Evolutionary conservation across 2,888 invertebrate species (phyloP), one percentile per base, ranked within the genome.

Genomic region (Lymantria dispar): DNA sequence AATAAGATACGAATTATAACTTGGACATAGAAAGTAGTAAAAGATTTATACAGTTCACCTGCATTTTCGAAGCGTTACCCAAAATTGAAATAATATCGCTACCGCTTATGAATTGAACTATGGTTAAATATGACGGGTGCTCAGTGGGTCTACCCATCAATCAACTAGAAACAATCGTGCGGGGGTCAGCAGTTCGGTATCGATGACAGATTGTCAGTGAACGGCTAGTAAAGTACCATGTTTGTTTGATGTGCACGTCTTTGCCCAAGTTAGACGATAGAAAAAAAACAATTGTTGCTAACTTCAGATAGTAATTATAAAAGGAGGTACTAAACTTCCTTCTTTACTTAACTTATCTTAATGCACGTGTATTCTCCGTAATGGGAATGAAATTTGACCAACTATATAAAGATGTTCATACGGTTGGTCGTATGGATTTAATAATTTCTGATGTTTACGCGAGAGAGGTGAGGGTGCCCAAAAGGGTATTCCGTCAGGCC

Each of bases 171-270:
- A 78, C 79, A 78, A 77, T 80, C 78, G 73, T 62, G 74, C 56
- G 58, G 53, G 40, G 76, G 74, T 74, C 75, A 74, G 60, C 59
- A 64, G 74, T 71, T 70, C 64, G 63, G 68, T 66, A 71, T 67
- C 70, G 78, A 77, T 78, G 80, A 80, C 80, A 80, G 80, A 76
- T 78, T 70, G 80, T 77, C 79, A 71, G 77, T 75, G 62, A 68
- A 59, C 61, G 57, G 22, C 63, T 60, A 52, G 65, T 64, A 69
- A 22, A 22, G 22, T 22, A 22, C 22, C n/a, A 42, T 31, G 22
- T 10, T 46, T 40, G 44, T 41, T 40, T 37, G 33, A 41, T 36
- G 33, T 30, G 9, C 45, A 39, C 33, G 37, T 40, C 48, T 45
- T 52, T 43, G 30, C 14, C 3, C 8, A 9, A 9, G 37, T 12